Base-by-base conservation (phyloP, 2,797 vertebrate species). In the Schizopygopsis pylzovi region DNA sequence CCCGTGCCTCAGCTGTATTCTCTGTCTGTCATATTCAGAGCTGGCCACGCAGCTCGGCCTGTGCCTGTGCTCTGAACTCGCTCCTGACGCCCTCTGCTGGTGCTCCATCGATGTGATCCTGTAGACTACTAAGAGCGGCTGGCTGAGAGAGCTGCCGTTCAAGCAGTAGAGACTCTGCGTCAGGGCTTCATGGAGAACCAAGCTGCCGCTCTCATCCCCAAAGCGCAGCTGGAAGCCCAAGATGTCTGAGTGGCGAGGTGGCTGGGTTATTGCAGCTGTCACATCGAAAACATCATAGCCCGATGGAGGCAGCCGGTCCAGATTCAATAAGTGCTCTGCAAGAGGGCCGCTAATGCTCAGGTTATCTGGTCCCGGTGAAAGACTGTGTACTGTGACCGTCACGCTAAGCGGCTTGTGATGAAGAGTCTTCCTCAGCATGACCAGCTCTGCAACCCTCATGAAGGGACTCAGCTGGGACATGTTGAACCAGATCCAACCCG, bases 241-340 rank as follows among this genome's bases (percentile, higher is more conserved):
- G 18, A 79, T 41, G 41, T 92, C 89, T 83, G 82, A 85, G 13
- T 81, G 88, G 47, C 4, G 82, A 18, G 41, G 13, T 79, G 59
- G 89, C 77, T 4, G 59, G 8, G 79, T 73, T 85, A 95, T 88
- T 45, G 91, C 88, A 0, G 88, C 75, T 1, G 93, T 93, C 63
- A 93, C 93, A 1, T 95, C 92, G 20, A 95, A 96, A 59, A 94
- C 91, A 0, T 95, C 95, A 12, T 95, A 96, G 41, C 95, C 94
- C 15, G 93, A 95, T 0, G 89, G 63, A 3, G 91, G 89, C 10
- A 91, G 81, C 87, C 92, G 91, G 89, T 94, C 90, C 90, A 94
- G 90, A 12, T 45, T 87, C 84, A 95, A 85, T 63, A 86, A 85
- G 63, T 93, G 93, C 86, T 95, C 92, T 47, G 93, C 92, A 0